Evolutionary conservation across 2,888 invertebrate genomes (phyloP).

Genomic region (Torymus tubicola): DNA sequence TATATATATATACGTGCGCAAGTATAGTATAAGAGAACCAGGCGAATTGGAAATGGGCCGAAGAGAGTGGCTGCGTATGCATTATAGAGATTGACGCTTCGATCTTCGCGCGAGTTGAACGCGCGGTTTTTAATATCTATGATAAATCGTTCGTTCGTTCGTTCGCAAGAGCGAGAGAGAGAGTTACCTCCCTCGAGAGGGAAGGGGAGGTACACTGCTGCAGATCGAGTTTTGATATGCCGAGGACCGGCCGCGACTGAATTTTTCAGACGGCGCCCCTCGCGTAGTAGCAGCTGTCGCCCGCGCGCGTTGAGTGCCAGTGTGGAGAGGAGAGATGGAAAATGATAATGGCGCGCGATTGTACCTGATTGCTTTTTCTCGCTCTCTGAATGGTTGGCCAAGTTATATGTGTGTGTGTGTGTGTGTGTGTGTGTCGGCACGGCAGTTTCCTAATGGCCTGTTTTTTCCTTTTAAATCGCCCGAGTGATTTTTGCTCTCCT

Average conservation of each 20-base stretch:
- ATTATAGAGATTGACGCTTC: conserved; percentile 40
- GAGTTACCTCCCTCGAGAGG: not conserved
- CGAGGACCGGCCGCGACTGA: not conserved
- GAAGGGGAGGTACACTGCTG: not conserved
- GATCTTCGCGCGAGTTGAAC: conserved; percentile 11
- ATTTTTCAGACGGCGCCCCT: conserved; percentile 31
- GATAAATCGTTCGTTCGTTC: conserved; percentile 45
- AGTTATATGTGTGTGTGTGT: not conserved
- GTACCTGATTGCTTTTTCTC: not conserved
- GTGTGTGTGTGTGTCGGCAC: no score
- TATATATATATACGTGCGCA: not conserved
- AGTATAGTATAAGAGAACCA: no score
- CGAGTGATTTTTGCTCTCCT: no score
- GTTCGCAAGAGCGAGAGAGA: not conserved
- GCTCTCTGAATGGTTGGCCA: not conserved
- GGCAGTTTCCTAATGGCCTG: no score
- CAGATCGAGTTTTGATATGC: conserved; percentile 48
- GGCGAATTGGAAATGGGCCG: conserved; percentile 29
- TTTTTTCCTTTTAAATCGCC: no score
- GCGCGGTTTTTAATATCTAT: conserved; percentile 48
- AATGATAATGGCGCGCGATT: no score
- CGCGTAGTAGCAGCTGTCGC: conserved; percentile 30
- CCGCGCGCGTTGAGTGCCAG: not conserved
- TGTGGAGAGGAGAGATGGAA: not conserved
- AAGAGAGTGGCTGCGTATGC: not conserved